phyloP scores from a whole-genome alignment of 1,140 invertebrate genomes.

The Stegodyphus dumicola region DNA sequence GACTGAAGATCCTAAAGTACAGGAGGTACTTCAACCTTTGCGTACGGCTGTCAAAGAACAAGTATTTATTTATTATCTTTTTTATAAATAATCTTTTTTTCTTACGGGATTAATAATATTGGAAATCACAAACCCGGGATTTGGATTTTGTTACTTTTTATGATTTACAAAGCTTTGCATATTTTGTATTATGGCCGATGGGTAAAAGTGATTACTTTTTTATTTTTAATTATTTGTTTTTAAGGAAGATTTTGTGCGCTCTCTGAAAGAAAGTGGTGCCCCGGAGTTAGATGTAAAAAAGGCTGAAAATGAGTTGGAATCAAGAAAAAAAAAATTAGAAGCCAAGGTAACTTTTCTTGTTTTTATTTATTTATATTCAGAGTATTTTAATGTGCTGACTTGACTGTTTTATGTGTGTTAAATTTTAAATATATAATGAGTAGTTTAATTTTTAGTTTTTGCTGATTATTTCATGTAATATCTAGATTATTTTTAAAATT shows the following conservation, averaged over 20 bases:
- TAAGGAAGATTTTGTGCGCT: slow-evolving; percentile 87
- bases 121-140: no score
- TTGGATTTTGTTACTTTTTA: no score
- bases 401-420: no score
- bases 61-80: slow-evolving; percentile 70
- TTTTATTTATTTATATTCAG: no score
- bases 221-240: slow-evolving; percentile 63
- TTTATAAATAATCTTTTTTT: no score
- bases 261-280: slow-evolving; percentile 86
- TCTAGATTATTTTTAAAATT: no score
- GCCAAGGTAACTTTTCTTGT: slow-evolving; percentile 75
- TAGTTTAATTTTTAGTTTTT: no score
- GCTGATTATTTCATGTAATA: no score
- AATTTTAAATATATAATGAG: no score
- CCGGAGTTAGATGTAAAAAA: slow-evolving; percentile 92
- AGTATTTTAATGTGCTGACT: no score
- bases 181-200: not conserved
- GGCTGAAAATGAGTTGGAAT: slow-evolving; percentile 92
- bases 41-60: slow-evolving; percentile 90
- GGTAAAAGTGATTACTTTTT: not conserved
- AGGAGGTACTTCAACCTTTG: slow-evolving; percentile 86
- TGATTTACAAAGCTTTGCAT: no score
- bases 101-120: no score
- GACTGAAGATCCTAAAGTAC: slow-evolving; percentile 84
- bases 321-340: slow-evolving; percentile 90